These are phyloP conservation scores for Drosophila nikananu DNA, from an alignment of 1,140 invertebrate genomes.

Conservation along the genomic window DNA sequence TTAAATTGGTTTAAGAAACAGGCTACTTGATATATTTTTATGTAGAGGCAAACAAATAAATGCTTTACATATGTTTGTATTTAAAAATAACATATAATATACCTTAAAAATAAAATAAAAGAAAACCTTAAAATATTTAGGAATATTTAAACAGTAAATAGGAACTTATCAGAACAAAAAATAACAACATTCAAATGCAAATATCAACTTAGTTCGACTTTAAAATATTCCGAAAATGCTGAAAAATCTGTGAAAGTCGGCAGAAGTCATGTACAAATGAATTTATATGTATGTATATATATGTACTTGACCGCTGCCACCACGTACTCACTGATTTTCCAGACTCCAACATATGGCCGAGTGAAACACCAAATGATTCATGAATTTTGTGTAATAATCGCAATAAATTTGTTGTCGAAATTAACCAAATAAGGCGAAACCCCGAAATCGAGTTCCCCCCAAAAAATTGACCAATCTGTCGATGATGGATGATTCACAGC, in stretches of 20 bases:
- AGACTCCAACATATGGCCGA: conserved; percentile 10
- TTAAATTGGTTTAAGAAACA: too few species aligned
- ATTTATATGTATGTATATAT: too few species aligned
- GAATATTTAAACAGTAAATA: too few species aligned
- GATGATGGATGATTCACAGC: conserved; percentile 39
- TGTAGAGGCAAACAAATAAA: too few species aligned
- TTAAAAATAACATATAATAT: too few species aligned
- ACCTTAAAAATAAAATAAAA: too few species aligned
- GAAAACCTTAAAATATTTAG: too few species aligned
- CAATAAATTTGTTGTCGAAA: conserved; percentile 33
- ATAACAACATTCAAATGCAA: too few species aligned
- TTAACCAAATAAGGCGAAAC: conserved; percentile 59
- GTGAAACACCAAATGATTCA: conserved; percentile 21
- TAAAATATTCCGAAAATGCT: neutral
- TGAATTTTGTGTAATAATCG: conserved; percentile 40
- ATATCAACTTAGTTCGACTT: too few species aligned
- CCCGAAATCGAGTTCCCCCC: conserved; percentile 37
- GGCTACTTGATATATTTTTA: too few species aligned
- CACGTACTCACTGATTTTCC: neutral
- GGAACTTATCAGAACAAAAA: too few species aligned
- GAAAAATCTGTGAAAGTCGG: neutral
- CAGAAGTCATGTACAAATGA: neutral
- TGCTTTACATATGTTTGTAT: too few species aligned
- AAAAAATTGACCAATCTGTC: neutral
- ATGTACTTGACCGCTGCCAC: neutral